Conservation (phyloP, 2,113 vertebrate genomes). For the Lepus timidus region DNA sequence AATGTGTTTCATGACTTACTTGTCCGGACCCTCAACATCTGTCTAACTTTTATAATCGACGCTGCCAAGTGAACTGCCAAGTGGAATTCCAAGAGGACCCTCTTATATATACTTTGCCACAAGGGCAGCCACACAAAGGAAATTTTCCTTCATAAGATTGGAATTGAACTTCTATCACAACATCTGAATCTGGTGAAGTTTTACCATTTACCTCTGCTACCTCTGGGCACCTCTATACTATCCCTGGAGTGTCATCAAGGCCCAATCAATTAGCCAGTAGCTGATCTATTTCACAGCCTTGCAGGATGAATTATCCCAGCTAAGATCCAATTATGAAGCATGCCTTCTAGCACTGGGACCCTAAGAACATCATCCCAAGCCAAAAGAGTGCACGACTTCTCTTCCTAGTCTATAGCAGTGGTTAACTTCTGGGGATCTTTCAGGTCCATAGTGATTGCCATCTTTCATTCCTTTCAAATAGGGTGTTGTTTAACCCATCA, state of each 20-base stretch:
- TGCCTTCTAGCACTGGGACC: not conserved
- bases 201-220: not conserved
- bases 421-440: not conserved
- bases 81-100: not conserved
- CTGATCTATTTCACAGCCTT: not conserved
- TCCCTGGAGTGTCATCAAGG: not conserved
- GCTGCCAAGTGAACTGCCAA: not conserved
- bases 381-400: not conserved
- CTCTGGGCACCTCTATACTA: not conserved
- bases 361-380: not conserved
- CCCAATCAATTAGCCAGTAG: not conserved
- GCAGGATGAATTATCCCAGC: not conserved
- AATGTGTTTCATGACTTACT: not conserved
- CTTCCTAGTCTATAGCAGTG: not conserved
- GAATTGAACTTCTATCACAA: not conserved
- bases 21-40: not conserved
- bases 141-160: not conserved
- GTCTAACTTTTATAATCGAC: not conserved
- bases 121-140: not conserved
- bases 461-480: not conserved
- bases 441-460: not conserved
- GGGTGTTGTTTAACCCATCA: not conserved
- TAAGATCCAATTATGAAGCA: not conserved
- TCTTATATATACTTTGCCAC: not conserved
- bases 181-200: not conserved